Base-by-base conservation (phyloP, 1,140 invertebrate genomes). In the Drosophila yakuba region DNA sequence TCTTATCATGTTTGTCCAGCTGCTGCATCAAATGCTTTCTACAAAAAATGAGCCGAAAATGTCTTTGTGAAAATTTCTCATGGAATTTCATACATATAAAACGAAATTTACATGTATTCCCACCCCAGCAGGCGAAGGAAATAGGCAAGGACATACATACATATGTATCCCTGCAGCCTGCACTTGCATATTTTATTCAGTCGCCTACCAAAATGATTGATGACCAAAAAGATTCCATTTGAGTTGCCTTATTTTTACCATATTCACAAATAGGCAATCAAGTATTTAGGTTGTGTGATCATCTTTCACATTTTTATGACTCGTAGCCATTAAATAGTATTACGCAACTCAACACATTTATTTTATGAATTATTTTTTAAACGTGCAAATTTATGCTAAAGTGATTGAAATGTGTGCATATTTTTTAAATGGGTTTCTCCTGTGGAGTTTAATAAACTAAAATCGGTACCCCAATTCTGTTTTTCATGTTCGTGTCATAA, bases 1-100 rank as follows among this genome's bases (percentile, higher is more conserved):
- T 44, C 59, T 69, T 80, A 54, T 75, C 73, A 28, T 80, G 78
- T 80, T 80, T 80, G 77, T 45, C 62, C 78, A 80, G 78, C 78
- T 80, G 78, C 67, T 82, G 62, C 64, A 48, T 61, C 39, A 69
- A 55, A 67, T 47, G 62, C 63, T 57, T 58, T 60, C 43, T 47
- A 54, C 52, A 74, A 64, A 81, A 81, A 68, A 68, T 56, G 47
- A 54, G 72, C 52, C 69, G 62, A 52, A 66, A 36, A 48, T 39
- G 55, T 38, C 48, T 44, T 45, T 56, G 56, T 41, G 51, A 45
- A 54, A 39, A 55, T 51, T 43, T 25, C 20, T 71, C 17, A 60
- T 8, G 15, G 63, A n/a, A 39, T 14, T 39, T 14, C 14, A 39
- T 45, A 32, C 32, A 41, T 43, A 36, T 44, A 38, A 44, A 6